Conservation (phyloP, 2,888 invertebrate genomes). For the Globia sparganii region DNA sequence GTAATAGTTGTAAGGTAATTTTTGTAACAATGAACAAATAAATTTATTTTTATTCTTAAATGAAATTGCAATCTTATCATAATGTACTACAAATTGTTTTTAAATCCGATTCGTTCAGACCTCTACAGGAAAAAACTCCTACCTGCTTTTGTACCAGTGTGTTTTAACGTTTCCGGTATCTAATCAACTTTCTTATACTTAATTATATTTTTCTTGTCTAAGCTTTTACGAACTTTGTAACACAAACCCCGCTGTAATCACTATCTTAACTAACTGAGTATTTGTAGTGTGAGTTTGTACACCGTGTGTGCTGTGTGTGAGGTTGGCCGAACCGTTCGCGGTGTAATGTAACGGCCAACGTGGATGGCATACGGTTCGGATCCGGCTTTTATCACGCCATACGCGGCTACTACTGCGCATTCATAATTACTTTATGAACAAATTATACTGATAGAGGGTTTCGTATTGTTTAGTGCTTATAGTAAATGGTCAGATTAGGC, state of each 20-base stretch:
- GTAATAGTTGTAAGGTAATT: neutral
- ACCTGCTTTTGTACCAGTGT: neutral
- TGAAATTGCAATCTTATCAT: neutral
- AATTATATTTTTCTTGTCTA: neutral
- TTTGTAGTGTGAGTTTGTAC: conserved; percentile 40
- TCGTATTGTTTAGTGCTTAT: conserved; percentile 56
- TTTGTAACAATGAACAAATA: neutral
- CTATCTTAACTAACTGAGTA: conserved; percentile 10
- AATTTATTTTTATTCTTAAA: neutral
- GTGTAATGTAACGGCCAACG: conserved; percentile 80
- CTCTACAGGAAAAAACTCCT: neutral
- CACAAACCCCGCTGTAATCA: neutral
- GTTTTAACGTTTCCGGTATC: neutral
- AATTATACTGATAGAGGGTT: conserved; percentile 74
- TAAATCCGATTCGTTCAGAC: neutral
- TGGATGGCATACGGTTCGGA: conserved; percentile 78
- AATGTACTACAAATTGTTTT: neutral
- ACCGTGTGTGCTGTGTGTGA: conserved; percentile 39
- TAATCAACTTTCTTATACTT: neutral
- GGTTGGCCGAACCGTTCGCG: conserved; percentile 64
- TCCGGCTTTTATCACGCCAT: conserved; percentile 78
- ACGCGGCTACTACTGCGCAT: conserved; percentile 73
- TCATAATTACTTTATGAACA: conserved; percentile 79
- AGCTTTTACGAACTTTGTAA: neutral
- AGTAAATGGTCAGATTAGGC: conserved; percentile 32